Evolutionary conservation across 2,113 vertebrate genomes (phyloP).

Genomic region (Crotalus helleri): DNA sequence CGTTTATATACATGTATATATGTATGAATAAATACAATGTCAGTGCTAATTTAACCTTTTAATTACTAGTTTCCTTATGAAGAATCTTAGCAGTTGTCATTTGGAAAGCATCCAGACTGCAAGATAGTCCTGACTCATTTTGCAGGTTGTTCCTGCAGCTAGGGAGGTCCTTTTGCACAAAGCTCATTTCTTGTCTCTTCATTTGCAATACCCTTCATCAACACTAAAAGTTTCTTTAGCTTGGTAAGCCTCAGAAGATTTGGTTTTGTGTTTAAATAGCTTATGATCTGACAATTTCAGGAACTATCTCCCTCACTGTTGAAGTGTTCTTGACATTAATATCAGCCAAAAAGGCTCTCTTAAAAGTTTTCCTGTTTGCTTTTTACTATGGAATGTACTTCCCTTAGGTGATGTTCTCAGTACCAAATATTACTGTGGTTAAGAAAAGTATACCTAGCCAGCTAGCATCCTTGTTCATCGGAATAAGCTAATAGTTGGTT

Average conservation of each 20-base stretch:
- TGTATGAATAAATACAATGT: not conserved
- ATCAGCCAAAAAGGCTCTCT: not conserved
- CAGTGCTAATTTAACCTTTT: not conserved
- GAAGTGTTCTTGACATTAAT: not conserved
- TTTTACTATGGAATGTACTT: not conserved
- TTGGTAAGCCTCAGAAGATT: not conserved
- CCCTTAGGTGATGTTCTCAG: not conserved
- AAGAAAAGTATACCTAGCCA: not conserved
- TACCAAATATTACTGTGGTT: not conserved
- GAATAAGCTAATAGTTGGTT: not conserved
- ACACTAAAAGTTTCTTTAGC: not conserved
- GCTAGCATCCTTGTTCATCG: not conserved
- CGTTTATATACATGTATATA: not conserved
- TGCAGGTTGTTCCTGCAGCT: not conserved
- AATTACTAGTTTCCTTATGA: not conserved
- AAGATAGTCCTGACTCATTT: not conserved
- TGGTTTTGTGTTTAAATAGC: not conserved
- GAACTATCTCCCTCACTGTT: not conserved
- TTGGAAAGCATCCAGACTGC: not conserved
- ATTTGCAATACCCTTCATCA: not conserved
- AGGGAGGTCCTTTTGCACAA: not conserved
- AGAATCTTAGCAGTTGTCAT: not conserved
- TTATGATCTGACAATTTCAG: not conserved
- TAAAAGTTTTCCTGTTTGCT: not conserved
- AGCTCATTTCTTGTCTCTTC: too few species aligned